Evolutionary conservation across 1,140 invertebrate genomes (phyloP), one percentile per base, ranked within the genome.

Genomic region (Anadara kagoshimensis): DNA sequence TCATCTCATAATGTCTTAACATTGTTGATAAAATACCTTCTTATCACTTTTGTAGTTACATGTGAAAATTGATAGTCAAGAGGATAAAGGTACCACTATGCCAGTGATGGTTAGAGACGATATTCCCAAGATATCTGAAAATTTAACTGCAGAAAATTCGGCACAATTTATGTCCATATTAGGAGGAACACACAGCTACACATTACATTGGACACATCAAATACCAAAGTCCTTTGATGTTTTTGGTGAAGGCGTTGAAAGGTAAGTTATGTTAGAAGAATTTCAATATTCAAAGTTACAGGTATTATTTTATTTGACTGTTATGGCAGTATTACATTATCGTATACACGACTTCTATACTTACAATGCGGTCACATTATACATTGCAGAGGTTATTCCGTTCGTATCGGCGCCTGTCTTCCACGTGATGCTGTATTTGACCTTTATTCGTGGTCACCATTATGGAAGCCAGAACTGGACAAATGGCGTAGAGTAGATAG

Each of bases 21-120:
- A 16, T 18, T 51, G 10, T 11, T 49, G 45, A 11, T 18, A 49
- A 18, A 10, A 10, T 49, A 18, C 10, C 18, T 49, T 49, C n/a
- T n/a, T 36, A 36, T 43, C 36, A n/a, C 14, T 41, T 41, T 61
- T 24, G 5, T 18, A 61, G 58, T 36, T 61, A 14, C 12, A 44
- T 43, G 36, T 61, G 7, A 10, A 18, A 10, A 61, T 61, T 61
- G 58, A 22, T 41, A 44, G 29, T 20, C 11, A n/a, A 20, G 26
- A 20, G 24, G 54, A 56, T 5, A 20, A 14, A 16, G 54, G 24
- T 8, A 16, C 16, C 5, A 43, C 29, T 44, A 41, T 20, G 16
- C 57, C 67, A 10, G 36, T 69, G 5, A 59, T 69, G 67, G 67
- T 69, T 14, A 44, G 67, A 49, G 67, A 69, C 44, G 67, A 69